Base-by-base conservation (phyloP, 2,113 vertebrate species). In the Anseranas semipalmata region DNA sequence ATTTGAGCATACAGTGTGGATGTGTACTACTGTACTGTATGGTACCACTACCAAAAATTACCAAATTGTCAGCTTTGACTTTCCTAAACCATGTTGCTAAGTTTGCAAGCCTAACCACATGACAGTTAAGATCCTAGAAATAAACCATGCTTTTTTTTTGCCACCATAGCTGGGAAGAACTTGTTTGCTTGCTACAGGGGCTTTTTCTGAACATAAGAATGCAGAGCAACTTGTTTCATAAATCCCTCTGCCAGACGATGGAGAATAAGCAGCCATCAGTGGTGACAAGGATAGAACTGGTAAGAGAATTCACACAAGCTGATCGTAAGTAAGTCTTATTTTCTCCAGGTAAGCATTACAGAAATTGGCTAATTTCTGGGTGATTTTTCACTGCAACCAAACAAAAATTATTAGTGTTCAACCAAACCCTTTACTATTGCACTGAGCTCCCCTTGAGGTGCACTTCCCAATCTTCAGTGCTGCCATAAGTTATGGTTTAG, bases 391-490 rank as follows among this genome's bases (percentile, higher is more conserved):
- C 27, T 59, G 21, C 41, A 52, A 28, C 9, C 37, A 59, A 24
- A 53, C 20, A 65, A 28, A 63, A 72, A 37, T 45, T 41, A 22
- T 8, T 28, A 56, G 8, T 20, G 10, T 52, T 35, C 43, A 27
- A 12, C 11, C 33, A 71, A 66, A 56, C 3, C 27, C 10, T 30
- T 81, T 8, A 17, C 3, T 5, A 2, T 10, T 1, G 1, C 17
- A 15, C 28, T 50, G 58, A 67, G 28, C 19, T 63, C 22, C n/a
- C 21, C 28, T 48, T 0, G 0, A 15, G 0, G 0, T 3, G 28
- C 43, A 6, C 13, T 22, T 55, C 9, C 20, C 41, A 8, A 10
- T 20, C 43, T 18, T 59, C n/a, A 55, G 43, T 14, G 27, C 32
- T 45, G 32, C 48, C 16, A 0, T 16, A 83, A 66, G 21, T 55